phyloP scores from a whole-genome alignment of 2,113 vertebrate genomes.

The Oreochromis spilurus region DNA sequence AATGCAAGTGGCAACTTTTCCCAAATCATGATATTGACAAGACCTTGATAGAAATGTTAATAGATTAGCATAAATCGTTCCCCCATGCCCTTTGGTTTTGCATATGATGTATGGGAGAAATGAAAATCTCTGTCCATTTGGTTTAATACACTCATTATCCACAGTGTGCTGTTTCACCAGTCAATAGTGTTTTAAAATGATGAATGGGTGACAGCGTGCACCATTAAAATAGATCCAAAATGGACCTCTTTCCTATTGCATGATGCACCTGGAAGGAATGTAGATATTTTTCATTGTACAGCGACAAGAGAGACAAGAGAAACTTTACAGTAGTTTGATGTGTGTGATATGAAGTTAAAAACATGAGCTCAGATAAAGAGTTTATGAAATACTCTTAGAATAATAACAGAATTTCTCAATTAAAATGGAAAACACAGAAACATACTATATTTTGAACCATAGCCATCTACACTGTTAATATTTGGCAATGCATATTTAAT shows the following conservation, averaged over 20 bases:
- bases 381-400: not conserved
- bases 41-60: constrained; percentile 14
- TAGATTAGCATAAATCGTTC: constrained; percentile 17
- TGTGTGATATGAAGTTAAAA: not conserved
- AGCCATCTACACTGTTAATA: not conserved
- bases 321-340: not conserved
- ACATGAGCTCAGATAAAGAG: not conserved
- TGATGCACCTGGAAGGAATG: not conserved
- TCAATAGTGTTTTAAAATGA: constrained; percentile 6
- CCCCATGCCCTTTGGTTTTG: constrained; percentile 20
- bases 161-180: not conserved
- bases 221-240: not conserved
- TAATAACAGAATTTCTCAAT: not conserved
- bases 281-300: not conserved
- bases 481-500: not conserved
- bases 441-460: not conserved
- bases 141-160: constrained; percentile 38
- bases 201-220: not conserved
- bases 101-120: constrained; percentile 2
- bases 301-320: not conserved
- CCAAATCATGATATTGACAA: constrained; percentile 12
- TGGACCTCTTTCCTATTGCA: not conserved
- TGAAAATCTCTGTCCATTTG: constrained; percentile 8
- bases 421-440: not conserved
- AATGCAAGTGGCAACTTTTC: not conserved